Conservation (phyloP, 1,140 invertebrate genomes). For the Ceratina japonica region DNA sequence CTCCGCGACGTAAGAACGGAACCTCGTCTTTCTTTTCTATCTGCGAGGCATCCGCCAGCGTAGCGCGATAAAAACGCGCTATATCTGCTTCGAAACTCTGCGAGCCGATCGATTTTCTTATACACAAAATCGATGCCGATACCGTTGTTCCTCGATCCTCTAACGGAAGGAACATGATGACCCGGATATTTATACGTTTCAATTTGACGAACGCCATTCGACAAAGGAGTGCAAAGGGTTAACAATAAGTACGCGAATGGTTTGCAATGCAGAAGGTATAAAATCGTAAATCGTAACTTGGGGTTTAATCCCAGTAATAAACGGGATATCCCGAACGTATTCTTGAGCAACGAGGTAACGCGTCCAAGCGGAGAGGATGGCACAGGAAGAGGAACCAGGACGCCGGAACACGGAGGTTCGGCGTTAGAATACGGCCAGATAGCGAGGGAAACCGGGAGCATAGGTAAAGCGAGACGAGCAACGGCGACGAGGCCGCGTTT, state of each 20-base stretch:
- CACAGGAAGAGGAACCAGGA: slow-evolving; percentile 46
- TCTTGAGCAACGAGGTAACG: not conserved
- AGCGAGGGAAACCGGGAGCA: slow-evolving; percentile 59
- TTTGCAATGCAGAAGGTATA: no score
- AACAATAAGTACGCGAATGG: no score
- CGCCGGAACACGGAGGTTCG: slow-evolving; percentile 65
- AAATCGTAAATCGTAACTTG: not conserved
- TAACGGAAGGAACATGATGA: no score
- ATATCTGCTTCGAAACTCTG: slow-evolving; percentile 60
- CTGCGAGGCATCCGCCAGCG: slow-evolving; percentile 62
- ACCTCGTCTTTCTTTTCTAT: slow-evolving; percentile 66
- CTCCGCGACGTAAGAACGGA: slow-evolving; percentile 71
- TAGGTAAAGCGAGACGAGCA: slow-evolving; percentile 60
- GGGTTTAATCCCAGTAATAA: not conserved
- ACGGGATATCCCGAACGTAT: slow-evolving; percentile 3
- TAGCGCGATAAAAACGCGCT: slow-evolving; percentile 62
- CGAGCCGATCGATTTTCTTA: slow-evolving; percentile 40
- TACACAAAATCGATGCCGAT: no score
- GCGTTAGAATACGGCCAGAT: slow-evolving; percentile 73
- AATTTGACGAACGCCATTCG: no score
- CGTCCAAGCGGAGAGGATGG: slow-evolving; percentile 11
- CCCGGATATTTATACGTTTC: no score
- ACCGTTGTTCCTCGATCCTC: no score
- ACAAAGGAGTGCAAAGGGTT: no score
- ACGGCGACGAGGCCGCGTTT: slow-evolving; percentile 25